These are phyloP conservation scores for Panzeria rudis DNA, from an alignment of 2,888 invertebrate genomes.

Conservation along the genomic window DNA sequence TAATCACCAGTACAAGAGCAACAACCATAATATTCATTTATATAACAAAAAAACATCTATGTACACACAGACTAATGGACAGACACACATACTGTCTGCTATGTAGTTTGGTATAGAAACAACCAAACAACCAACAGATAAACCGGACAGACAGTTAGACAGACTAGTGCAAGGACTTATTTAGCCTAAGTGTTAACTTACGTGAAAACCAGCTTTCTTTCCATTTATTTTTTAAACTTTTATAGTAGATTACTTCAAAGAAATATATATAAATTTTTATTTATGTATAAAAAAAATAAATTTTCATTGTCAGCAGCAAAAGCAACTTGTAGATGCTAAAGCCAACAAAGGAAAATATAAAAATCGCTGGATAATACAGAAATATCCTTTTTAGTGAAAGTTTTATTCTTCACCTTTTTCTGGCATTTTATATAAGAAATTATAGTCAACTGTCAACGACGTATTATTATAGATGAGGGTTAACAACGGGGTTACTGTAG, in stretches of 20 bases:
- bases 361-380: slow-evolving; percentile 17
- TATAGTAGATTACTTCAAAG: slow-evolving; percentile 58
- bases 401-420: slow-evolving; percentile 56
- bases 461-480: slow-evolving; percentile 81
- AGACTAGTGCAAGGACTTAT: slow-evolving; percentile 44
- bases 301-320: slow-evolving; percentile 72
- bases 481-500: slow-evolving; percentile 76
- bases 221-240: slow-evolving; percentile 58
- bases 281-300: slow-evolving; percentile 51
- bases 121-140: slow-evolving; percentile 55
- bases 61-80: slow-evolving; percentile 39
- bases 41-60: slow-evolving; percentile 19
- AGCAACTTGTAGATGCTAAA: slow-evolving; percentile 67
- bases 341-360: slow-evolving; percentile 16
- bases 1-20: slow-evolving; percentile 69
- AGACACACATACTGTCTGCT: not conserved
- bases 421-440: slow-evolving; percentile 51
- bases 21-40: slow-evolving; percentile 65
- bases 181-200: slow-evolving; percentile 67
- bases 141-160: slow-evolving; percentile 23
- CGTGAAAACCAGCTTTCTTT: slow-evolving; percentile 54
- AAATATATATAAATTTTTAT: slow-evolving; percentile 44
- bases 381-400: slow-evolving; percentile 63
- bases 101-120: slow-evolving; percentile 5
- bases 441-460: slow-evolving; percentile 80